Base-by-base conservation (phyloP, 2,113 vertebrate species). In the Stegastes partitus region DNA sequence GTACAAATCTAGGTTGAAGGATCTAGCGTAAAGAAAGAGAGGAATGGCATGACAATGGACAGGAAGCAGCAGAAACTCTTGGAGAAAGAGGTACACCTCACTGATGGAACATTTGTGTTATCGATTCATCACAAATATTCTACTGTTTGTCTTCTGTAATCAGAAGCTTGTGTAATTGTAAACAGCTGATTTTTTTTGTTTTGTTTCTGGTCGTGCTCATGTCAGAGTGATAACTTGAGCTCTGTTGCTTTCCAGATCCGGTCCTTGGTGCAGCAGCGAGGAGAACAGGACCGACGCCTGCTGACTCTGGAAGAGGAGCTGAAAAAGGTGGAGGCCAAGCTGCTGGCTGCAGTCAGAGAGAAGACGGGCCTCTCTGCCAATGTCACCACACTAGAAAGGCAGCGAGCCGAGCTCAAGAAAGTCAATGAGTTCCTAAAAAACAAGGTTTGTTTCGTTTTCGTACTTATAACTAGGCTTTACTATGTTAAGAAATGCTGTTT, bases 381-480 rank as follows among this genome's bases (percentile, higher is more conserved):
- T 28, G 87, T 97, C 44, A 95, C 96, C 34, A 95, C 96, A 0
- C 89, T 98, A 4, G 97, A 98, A 65, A 96, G 97, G 61, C 96
- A 97, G 84, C 94, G 96, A 16, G 86, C 92, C 11, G 97, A 98
- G 37, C 83, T 99, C 42, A 95, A 93, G 62, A 97, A 95, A 89
- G 86, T 94, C 34, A 99, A 98, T 11, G 96, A 98, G 57, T 92
- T 98, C 3, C 91, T 99, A 0, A 99, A 97, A 88, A 95, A 96
- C 68, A 99, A 99, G 97, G 98, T 99, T 19, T 42, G 59, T 19
- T 59, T 39, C 16, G 15, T 8, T 23, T 39, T 12, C 3, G 4
- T 69, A 6, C 26, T 14, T 5, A 18, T 18, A 26, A 63, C 53
- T 42, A 23, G 31, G 5, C 1, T 44, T 23, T 11, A 7, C 11